Evolutionary conservation across 2,888 invertebrate species (phyloP), one percentile per base, ranked within the genome.

Genomic region (Busseola fusca): DNA sequence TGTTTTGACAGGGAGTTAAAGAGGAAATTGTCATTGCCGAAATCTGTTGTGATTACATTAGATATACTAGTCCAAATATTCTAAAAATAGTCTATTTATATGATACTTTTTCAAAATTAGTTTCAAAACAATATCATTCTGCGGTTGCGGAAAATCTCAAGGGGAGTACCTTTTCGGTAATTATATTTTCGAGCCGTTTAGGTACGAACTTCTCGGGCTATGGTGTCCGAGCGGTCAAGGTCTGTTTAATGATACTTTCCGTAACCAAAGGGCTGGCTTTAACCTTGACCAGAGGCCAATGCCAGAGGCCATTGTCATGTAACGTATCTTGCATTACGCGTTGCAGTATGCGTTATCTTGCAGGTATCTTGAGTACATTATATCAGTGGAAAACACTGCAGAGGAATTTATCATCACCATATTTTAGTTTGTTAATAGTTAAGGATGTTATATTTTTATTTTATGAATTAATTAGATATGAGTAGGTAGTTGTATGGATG

Each of bases 21-120:
- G 25, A 42, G 70, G 45, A 71, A 45, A 71, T 45, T 45, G 25
- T 12, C 16, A 34, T 34, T n/a, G 54, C 16, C 12, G 27, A 21
- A 27, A 18, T 34, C 34, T 37, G 42, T 70, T 21, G 14, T 52
- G 30, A 40, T 42, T 30, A 30, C 14, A 40, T 30, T 25, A 30
- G 21, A 30, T 48, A 21, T 45, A 45, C 14, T 42, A 14, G n/a
- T 4, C 9, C 9, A 34, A 42, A 63, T 4, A 18, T n/a, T 30
- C 27, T 42, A 40, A 4, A 30, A 30, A 63, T n/a, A 62, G 27
- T 16, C 1, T 48, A 16, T 65, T 63, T 3, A 45, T 21, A 34
- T 9, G 37, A n/a, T 6, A n/a, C 34, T n/a, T 14, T 42, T 42
- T 59, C 16, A 10, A 25, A 25, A 18, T 7, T 6, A 25, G n/a